Base-by-base conservation (phyloP, 1,140 invertebrate genomes). In the Drosophila kanapiae region DNA sequence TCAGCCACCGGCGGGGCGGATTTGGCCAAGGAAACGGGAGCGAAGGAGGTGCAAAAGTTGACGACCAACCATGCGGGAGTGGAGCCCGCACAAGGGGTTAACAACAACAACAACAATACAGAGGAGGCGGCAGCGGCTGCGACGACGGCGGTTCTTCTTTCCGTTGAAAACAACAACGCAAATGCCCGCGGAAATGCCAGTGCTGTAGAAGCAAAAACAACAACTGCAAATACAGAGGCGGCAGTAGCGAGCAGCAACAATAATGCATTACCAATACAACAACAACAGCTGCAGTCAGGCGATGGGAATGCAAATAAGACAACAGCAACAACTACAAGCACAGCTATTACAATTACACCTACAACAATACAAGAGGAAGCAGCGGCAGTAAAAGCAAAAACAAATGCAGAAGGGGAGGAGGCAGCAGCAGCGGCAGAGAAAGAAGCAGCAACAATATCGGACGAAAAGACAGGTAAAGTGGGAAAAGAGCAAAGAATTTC, bases 401-500 rank as follows among this genome's bases (percentile, higher is more conserved):
- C 80, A 76, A 57, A 58, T 54, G 51, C 58, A 69, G 48, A 47
- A 45, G 65, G 57, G 10, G 45, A 48, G 38, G 47, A 33, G 33
- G 16, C 47, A 56, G 13, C 48, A 43, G 23, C 62, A 59, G 33
- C 57, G 63, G 65, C 67, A 43, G 63, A 68, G n/a, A 54, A 54
- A 38, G 53, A 38, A 38, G 18, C 53, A 38, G 61, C 76, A 62
- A 57, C 74, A 49, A 47, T 54, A 51, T 40, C 49, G 57, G 76
- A 70, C 77, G 79, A 78, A 54, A 87, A 84, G 76, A 81, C 84
- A 80, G 84, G 84, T 88, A 90, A 61, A 87, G 61, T 61, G 56
- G 49, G 38, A 18, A 53, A 14, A 53, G 16, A 35, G 29, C 48
- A 76, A 49, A 63, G 29, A 70, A 74, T 53, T 56, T 56, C 43